A percentile compares a stretch with the other conserved stretches of the same genome.
These are phyloP conservation scores for Calonectris borealis DNA, from an alignment of 2,113 vertebrate species.

Conservation along the genomic window DNA sequence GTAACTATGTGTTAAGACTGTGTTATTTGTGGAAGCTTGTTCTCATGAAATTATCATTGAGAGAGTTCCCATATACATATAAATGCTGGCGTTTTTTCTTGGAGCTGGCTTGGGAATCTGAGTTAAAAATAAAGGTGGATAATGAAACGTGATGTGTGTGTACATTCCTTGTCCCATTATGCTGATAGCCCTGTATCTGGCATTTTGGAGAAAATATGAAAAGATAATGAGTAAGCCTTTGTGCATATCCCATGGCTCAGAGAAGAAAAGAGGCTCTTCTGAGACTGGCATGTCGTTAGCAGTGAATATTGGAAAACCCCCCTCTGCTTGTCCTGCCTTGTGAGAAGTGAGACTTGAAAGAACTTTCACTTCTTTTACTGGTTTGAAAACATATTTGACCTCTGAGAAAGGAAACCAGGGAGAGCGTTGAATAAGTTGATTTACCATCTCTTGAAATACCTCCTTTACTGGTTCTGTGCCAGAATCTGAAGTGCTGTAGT, in stretches of 20 bases:
- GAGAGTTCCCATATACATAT: neutral
- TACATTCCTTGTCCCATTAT: neutral
- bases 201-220: conserved; percentile 26
- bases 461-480: conserved; percentile 50
- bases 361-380: conserved; percentile 47
- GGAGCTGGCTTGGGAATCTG: neutral
- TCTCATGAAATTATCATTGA: conserved; percentile 4
- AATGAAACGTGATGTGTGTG: neutral
- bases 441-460: conserved; percentile 62
- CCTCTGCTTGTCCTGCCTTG: conserved; percentile 17
- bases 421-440: conserved; percentile 45
- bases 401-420: conserved; percentile 47
- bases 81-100: conserved; percentile 11
- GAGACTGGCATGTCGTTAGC: neutral
- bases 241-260: neutral
- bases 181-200: neutral
- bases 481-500: conserved; percentile 57
- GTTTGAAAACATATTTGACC: conserved; percentile 59
- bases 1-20: neutral
- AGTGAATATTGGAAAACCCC: neutral
- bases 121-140: conserved; percentile 24
- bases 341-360: conserved; percentile 45
- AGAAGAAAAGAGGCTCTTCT: neutral
- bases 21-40: conserved; percentile 10
- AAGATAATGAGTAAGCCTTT: conserved; percentile 15